A percentile compares a stretch with the other conserved stretches of the same genome.
Conservation (phyloP, 2,888 invertebrate genomes). For the Lasiommata megera region DNA sequence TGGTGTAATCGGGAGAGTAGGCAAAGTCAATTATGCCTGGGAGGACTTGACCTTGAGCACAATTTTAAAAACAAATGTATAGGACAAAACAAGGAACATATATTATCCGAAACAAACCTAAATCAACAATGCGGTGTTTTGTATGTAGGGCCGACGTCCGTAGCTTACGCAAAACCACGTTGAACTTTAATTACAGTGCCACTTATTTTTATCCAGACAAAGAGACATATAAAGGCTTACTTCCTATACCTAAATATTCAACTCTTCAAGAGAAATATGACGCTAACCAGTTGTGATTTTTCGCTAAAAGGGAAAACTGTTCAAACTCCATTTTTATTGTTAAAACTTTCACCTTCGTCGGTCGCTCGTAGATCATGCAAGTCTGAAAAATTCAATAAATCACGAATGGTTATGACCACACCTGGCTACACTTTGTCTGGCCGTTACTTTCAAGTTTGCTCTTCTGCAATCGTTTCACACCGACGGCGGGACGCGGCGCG, state of each 20-base stretch:
- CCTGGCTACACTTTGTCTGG: constrained; percentile 11
- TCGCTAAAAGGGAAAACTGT: background rate
- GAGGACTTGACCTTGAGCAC: background rate
- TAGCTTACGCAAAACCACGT: no score
- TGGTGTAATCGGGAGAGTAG: background rate
- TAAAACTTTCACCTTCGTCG: background rate
- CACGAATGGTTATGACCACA: constrained; percentile 1
- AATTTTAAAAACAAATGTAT: background rate
- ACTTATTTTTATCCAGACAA: no score
- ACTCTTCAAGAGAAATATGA: no score
- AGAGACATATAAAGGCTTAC: no score
- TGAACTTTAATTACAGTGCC: no score
- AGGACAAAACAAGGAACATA: no score
- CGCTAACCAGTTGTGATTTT: background rate
- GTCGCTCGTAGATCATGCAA: background rate
- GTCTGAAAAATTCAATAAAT: constrained; percentile 12
- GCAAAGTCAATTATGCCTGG: background rate
- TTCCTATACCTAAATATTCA: no score
- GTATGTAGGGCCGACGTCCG: no score
- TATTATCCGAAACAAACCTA: no score
- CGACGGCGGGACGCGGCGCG: background rate
- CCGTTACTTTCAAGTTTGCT: background rate
- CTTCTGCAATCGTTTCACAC: background rate
- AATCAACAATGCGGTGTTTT: no score
- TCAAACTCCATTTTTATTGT: background rate